These are phyloP conservation scores for Leuctra nigra DNA, from an alignment of 2,888 invertebrate species.

Conservation along the genomic window DNA sequence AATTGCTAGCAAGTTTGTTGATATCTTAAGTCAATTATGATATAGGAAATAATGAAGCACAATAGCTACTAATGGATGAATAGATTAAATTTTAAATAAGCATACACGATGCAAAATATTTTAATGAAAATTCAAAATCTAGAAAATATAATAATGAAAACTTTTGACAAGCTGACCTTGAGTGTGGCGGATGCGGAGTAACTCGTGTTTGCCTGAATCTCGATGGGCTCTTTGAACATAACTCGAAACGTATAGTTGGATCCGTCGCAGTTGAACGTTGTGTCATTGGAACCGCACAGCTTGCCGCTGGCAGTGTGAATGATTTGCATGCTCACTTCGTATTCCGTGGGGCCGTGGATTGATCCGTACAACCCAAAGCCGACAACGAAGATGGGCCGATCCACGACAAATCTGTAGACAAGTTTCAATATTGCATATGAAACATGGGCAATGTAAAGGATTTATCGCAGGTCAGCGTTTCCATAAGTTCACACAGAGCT, in stretches of 20 bases:
- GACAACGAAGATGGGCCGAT: conserved; percentile 71
- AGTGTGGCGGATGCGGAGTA: conserved; percentile 76
- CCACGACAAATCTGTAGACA: conserved; percentile 62
- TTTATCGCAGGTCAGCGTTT: no score
- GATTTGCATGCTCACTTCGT: conserved; percentile 69
- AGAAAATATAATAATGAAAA: neutral
- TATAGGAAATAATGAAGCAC: no score
- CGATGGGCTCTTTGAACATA: conserved; percentile 79
- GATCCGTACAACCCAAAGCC: conserved; percentile 82
- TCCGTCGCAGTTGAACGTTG: conserved; percentile 72
- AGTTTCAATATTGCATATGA: no score
- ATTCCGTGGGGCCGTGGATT: conserved; percentile 70
- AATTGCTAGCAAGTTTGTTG: no score
- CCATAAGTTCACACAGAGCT: no score
- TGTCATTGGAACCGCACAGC: conserved; percentile 65
- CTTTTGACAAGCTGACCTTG: conserved; percentile 51
- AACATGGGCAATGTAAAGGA: no score
- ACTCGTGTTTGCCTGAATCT: conserved; percentile 68
- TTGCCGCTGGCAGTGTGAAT: conserved; percentile 68
- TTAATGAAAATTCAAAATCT: no score
- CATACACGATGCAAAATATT: no score
- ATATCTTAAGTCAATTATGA: no score
- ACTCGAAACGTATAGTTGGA: conserved; percentile 68
- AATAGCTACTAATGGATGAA: no score
- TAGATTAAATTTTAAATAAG: no score